Evolutionary conservation across 2,888 invertebrate species (phyloP), one percentile per base, ranked within the genome.

Genomic region (Limenitis camilla): DNA sequence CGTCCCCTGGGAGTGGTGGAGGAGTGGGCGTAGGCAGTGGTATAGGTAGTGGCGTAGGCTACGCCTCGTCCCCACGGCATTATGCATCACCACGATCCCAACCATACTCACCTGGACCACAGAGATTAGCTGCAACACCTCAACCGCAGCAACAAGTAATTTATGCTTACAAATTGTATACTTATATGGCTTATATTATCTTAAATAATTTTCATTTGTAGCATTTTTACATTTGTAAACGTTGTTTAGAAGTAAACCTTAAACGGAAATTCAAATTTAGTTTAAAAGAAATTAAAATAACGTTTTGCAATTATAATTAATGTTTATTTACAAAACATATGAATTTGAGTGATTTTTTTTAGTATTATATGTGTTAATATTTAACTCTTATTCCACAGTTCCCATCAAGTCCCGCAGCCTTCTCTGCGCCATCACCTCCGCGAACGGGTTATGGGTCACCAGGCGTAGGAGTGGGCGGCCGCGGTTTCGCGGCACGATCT

Each of bases 11-110:
- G 49, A 36, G 44, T 29, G 44, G 52, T 61, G 63, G 39, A 61
- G 62, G 63, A 49, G 52, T 59, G 59, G 36, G 56, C 58, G 52
- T 63, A 59, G 52, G 60, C 78, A 36, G 55, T 58, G 55, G 19
- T 19, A 19, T 19, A 19, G 19, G 19, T 1, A 19, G 19, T 19
- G 19, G 19, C 19, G 19, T 19, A 19, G 61, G 62, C 11, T 67
- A 62, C 53, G 66, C 55, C 53, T 78, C 79, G 45, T 81, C 81
- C 5, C 84, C 83, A 52, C 77, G 82, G 63, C 78, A 68, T 53
- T 81, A 84, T 74, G 81, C 81, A 41, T 83, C 84, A 45, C 85
- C 85, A 53, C 78, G 81, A 68, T 72, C 75, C 59, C 80, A 79
- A 71, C 78, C 74, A 45, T 84, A 81, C 76, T 78, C 78, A 67